Evolutionary conservation across 2,888 invertebrate species (phyloP), one percentile per base, ranked within the genome.

Genomic region (Agonopterix alstromeriana): DNA sequence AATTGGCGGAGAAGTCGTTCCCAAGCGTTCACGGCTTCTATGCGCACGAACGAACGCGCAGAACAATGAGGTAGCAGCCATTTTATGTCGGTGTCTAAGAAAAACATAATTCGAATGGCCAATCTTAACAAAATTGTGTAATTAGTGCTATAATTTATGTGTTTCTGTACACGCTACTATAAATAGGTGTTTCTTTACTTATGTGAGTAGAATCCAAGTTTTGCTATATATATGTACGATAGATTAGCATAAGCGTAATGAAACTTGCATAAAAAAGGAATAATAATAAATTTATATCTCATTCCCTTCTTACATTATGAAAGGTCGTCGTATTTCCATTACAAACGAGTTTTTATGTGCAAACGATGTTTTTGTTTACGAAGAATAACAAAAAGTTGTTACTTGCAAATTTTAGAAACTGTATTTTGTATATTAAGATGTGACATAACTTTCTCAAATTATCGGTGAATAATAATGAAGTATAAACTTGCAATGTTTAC

Each of bases 11-110:
- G 82, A 82, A 80, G 81, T 81, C 85, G 84, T 87, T 83, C 88
- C 89, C 89, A 88, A 89, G 89, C 89, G 87, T 84, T 88, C 85
- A 80, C 83, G 88, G 89, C 89, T 89, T 89, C 84, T 88, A 84
- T 89, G 89, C 89, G 89, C 88, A 89, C 87, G 87, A 87, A 85
- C 88, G 85, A 88, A 79, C 88, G 89, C 89, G 89, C 89, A 89
- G 87, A 87, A 88, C 89, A 88, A 88, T 88, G 88, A 88, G 88
- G 86, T 87, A 89, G 87, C 89, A 86, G 89, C 89, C 89, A 89
- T 89, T 88, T 89, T 89, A 89, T 88, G 81, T 88, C 86, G 86
- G 87, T 88, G 88, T 82, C 82, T 82, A 87, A 87, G 86, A 87
- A 88, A 88, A 88, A 89, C 87, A 87, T 88, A 85, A 87, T 88